These are phyloP conservation scores for Ceyx cyanopectus DNA, from an alignment of 2,113 vertebrate genomes.

Conservation along the genomic window DNA sequence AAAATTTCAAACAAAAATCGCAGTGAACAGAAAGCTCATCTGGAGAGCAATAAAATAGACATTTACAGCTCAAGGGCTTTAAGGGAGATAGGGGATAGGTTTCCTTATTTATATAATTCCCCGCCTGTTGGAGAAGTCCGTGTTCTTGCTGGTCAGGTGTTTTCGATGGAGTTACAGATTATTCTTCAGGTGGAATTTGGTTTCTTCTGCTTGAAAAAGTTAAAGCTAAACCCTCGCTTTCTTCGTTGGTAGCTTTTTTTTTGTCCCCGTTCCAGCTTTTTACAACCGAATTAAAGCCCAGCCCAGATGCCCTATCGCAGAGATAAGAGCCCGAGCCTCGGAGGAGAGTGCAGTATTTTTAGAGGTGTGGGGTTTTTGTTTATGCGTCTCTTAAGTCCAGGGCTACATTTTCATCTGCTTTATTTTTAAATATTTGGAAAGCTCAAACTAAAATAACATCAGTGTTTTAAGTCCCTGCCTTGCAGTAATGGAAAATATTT, in stretches of 20 bases:
- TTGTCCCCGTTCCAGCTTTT: neutral
- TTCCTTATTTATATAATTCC: neutral
- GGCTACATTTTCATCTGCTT: constrained; percentile 24
- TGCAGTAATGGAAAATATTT: constrained; percentile 68
- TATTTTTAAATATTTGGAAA: constrained; percentile 73
- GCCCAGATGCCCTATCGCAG: neutral
- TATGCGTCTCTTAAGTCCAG: constrained; percentile 5
- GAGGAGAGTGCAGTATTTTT: neutral
- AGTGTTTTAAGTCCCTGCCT: constrained; percentile 33
- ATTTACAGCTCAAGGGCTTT: neutral
- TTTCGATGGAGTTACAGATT: neutral
- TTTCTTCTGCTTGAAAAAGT: neutral
- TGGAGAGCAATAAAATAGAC: neutral
- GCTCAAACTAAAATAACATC: constrained; percentile 54
- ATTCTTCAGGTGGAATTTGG: neutral
- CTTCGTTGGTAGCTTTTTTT: neutral
- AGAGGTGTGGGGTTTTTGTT: constrained; percentile 19
- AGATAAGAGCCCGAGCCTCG: neutral
- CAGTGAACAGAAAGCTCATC: neutral
- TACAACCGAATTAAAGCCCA: neutral
- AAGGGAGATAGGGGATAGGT: neutral
- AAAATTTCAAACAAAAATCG: constrained; percentile 11
- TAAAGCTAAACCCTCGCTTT: neutral
- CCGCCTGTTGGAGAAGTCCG: neutral
- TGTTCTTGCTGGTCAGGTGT: neutral